Evolutionary conservation across 2,113 vertebrate species (phyloP), one percentile per base, ranked within the genome.

Genomic region (Argyrosomus japonicus): DNA sequence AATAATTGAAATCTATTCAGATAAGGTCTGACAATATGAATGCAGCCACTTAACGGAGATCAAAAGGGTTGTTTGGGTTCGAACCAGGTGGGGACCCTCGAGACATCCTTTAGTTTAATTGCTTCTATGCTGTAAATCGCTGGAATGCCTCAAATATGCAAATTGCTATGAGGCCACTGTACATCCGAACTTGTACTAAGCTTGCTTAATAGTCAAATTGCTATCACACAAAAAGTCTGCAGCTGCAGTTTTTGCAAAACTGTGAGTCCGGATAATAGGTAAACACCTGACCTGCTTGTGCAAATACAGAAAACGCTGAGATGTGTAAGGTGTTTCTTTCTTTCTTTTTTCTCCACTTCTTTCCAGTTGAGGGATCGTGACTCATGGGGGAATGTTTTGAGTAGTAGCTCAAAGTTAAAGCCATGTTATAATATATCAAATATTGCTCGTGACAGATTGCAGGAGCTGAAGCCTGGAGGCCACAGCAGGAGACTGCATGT

Each of bases 61-160:
- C 89, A 92, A 87, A 40, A 92, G 85, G 87, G 77, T 63, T 83
- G 81, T 88, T 89, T 85, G 80, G 87, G 88, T 89, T 88, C 78
- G 88, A 72, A 86, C 83, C 92, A 93, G 94, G 93, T 94, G 92
- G 87, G 73, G 45, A 80, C 91, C 91, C 93, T 92, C 70, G 77
- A 93, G 90, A 93, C 86, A 77, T 85, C 82, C 77, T 89, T 87
- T 83, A 56, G 70, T 86, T 93, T 92, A 94, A 94, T 95, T 93
- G 91, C 92, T 70, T 87, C 82, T 78, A 9, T 61, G 88, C 89
- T 81, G 87, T 87, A 91, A 93, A 93, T 91, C 88, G 86, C 83
- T 69, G 86, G 83, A 92, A 93, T 93, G 87, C 84, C 57, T 86
- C 68, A 51, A 83, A 88, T 86, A 91, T 92, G 86, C 81, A 86